Evolutionary conservation across 2,888 invertebrate genomes (phyloP).

Genomic region (Brachypterus glaber): DNA sequence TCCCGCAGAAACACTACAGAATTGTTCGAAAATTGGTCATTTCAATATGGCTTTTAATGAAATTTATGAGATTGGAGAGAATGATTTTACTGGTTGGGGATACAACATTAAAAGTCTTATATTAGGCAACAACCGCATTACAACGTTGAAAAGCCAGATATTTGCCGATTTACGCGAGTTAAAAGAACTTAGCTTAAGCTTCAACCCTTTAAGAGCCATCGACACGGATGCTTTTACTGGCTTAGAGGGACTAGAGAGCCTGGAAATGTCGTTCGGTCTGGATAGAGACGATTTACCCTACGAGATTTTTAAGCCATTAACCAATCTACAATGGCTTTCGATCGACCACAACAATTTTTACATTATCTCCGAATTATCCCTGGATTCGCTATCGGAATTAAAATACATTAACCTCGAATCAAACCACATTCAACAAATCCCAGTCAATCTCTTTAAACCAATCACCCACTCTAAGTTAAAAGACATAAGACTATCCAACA

Average conservation of each 20-base stretch:
- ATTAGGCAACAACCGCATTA: conserved; percentile 75
- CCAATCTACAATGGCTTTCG: conserved; percentile 71
- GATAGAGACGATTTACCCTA: conserved; percentile 71
- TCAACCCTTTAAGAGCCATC: conserved; percentile 78
- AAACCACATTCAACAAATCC: conserved; percentile 66
- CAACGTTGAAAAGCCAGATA: conserved; percentile 58
- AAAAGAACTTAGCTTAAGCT: conserved; percentile 82
- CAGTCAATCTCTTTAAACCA: conserved; percentile 57
- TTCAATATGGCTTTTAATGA: conserved; percentile 83
- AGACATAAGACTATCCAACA: conserved; percentile 74
- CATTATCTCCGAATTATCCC: conserved; percentile 58
- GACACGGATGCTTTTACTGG: conserved; percentile 73
- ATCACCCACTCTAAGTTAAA: conserved; percentile 62
- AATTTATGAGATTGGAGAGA: conserved; percentile 65
- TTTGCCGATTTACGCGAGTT: conserved; percentile 66
- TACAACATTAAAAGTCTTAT: conserved; percentile 69
- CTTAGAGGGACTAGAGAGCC: conserved; percentile 64
- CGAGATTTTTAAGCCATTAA: conserved; percentile 63
- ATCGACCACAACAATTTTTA: conserved; percentile 82
- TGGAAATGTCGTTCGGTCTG: conserved; percentile 80
- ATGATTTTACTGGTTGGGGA: conserved; percentile 72
- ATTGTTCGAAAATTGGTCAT: conserved; percentile 70
- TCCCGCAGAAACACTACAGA: conserved; percentile 58
- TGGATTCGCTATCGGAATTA: conserved; percentile 57
- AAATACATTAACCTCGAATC: conserved; percentile 80